A percentile compares a stretch with the other conserved stretches of the same genome.
Evolutionary conservation across 2,797 vertebrate species (phyloP).

Genomic region (Chaenodraco wilsoni): DNA sequence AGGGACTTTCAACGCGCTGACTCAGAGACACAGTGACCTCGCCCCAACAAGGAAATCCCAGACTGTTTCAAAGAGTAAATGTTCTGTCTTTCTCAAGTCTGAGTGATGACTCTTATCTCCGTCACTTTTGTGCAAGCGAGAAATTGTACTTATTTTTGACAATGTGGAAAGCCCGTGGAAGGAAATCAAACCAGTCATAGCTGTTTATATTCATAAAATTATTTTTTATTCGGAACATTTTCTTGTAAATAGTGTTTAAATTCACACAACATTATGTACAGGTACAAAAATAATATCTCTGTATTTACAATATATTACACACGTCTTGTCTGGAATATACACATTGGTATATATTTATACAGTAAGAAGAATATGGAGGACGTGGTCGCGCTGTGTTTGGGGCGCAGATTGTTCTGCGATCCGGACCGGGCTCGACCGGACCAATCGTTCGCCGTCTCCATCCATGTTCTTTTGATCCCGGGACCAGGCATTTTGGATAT

Average conservation of each 20-base stretch:
- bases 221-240: slow-evolving; percentile 67
- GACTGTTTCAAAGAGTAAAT: slow-evolving; percentile 55
- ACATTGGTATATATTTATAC: slow-evolving; percentile 59
- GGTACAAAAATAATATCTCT: slow-evolving; percentile 84
- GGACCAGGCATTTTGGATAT: slow-evolving; percentile 57
- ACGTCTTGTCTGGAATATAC: slow-evolving; percentile 60
- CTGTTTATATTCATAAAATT: slow-evolving; percentile 56
- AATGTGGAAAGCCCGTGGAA: slow-evolving; percentile 25
- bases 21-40: slow-evolving; percentile 74
- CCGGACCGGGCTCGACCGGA: slow-evolving; percentile 37
- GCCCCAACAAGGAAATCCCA: slow-evolving; percentile 79
- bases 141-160: slow-evolving; percentile 23
- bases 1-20: slow-evolving; percentile 76
- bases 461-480: slow-evolving; percentile 46
- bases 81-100: slow-evolving; percentile 48
- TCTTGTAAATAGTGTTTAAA: slow-evolving; percentile 80
- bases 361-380: slow-evolving; percentile 46
- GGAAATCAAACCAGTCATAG: slow-evolving; percentile 35
- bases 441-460: slow-evolving; percentile 56
- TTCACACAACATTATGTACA: slow-evolving; percentile 76
- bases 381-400: slow-evolving; percentile 45
- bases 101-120: slow-evolving; percentile 38
- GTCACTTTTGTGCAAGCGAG: slow-evolving; percentile 32
- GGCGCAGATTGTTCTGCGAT: slow-evolving; percentile 50
- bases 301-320: slow-evolving; percentile 84